Conservation (phyloP, 1,140 invertebrate species). For the Globodera ellingtonae region DNA sequence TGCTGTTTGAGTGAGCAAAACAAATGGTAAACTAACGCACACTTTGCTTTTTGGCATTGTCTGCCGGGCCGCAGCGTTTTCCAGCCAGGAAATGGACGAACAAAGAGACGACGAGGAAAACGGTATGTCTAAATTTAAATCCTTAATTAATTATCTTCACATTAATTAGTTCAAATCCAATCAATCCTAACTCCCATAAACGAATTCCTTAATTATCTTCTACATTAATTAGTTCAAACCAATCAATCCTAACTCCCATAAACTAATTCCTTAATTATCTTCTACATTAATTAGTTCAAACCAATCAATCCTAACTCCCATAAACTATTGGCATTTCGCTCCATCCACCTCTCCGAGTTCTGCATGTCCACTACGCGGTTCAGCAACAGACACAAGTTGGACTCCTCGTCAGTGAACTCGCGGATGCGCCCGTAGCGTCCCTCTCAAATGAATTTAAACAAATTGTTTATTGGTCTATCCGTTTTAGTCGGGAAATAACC, state of each 20-base stretch:
- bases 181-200: too few relatives aligned
- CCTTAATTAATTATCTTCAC: too few relatives aligned
- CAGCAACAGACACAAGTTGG: constrained; percentile 69
- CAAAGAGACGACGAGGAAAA: constrained; percentile 89
- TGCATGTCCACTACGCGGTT: constrained; percentile 83
- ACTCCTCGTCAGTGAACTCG: constrained; percentile 71
- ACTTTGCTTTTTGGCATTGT: constrained; percentile 73
- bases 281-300: too few relatives aligned
- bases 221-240: too few relatives aligned
- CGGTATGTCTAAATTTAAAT: constrained; percentile 67
- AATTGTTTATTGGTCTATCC: not conserved
- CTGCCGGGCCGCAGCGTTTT: constrained; percentile 64
- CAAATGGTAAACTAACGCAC: constrained; percentile 8
- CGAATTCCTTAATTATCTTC: too few relatives aligned
- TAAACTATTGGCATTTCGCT: too few relatives aligned
- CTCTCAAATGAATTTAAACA: not conserved
- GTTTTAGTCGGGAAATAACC: not conserved
- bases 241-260: too few relatives aligned
- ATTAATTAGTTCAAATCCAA: too few relatives aligned
- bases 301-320: too few relatives aligned
- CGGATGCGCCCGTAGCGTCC: constrained; percentile 54
- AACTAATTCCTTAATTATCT: too few relatives aligned
- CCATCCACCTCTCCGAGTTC: constrained; percentile 82
- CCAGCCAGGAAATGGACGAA: constrained; percentile 80
- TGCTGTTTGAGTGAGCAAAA: not conserved